Evolutionary conservation across 2,113 vertebrate species (phyloP).

Genomic region (Cacatua alba): DNA sequence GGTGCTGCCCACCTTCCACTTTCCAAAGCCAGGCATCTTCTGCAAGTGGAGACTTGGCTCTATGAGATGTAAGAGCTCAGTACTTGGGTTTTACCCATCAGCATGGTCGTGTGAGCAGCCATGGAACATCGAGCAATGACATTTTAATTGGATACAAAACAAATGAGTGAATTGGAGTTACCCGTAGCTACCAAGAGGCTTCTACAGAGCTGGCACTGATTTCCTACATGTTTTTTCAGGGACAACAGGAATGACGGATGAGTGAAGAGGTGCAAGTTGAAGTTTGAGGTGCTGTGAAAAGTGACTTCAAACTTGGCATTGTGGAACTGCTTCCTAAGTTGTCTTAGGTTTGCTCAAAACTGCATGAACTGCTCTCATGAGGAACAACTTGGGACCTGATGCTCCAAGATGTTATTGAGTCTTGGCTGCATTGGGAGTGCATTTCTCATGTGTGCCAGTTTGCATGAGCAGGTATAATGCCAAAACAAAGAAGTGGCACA

Average conservation of each 20-base stretch:
- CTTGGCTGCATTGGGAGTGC: background rate
- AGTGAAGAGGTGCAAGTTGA: background rate
- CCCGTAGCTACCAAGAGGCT: background rate
- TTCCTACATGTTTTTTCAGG: background rate
- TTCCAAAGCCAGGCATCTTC: background rate
- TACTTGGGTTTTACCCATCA: background rate
- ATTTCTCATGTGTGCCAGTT: background rate
- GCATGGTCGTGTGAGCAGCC: fast-evolving
- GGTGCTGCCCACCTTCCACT: background rate
- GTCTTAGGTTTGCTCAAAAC: background rate
- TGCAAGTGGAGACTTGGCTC: background rate
- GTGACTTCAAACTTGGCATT: background rate
- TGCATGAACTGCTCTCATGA: background rate
- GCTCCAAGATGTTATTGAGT: fast-evolving
- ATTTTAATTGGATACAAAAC: background rate
- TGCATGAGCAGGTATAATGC: background rate
- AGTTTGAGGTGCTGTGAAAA: background rate
- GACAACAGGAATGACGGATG: background rate
- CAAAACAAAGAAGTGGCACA: background rate
- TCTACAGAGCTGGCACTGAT: background rate
- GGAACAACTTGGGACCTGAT: background rate
- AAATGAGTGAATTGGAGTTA: background rate
- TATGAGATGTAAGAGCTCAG: background rate
- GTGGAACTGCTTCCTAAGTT: background rate
- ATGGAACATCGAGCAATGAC: background rate